Evolutionary conservation across 2,888 invertebrate species (phyloP).

Genomic region (Tanytarsus gracilentus): DNA sequence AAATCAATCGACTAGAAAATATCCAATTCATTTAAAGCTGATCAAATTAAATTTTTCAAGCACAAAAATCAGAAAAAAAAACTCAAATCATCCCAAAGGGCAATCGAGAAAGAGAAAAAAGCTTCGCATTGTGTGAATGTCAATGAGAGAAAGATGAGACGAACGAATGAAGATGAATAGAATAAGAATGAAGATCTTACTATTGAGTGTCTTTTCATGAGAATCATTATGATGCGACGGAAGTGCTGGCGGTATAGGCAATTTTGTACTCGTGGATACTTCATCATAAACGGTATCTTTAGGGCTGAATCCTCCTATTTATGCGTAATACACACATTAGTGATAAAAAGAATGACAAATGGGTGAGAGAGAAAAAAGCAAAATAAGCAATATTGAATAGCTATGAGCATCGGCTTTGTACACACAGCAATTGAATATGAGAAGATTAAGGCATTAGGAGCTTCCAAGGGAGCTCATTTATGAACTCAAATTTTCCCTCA

Average conservation of each 20-base stretch:
- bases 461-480: too few species aligned
- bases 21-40: too few species aligned
- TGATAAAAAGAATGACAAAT: neutral
- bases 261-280: constrained; percentile 17
- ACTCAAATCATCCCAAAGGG: too few species aligned
- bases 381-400: neutral
- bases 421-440: neutral
- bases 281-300: constrained; percentile 25
- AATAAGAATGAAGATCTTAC: constrained; percentile 13
- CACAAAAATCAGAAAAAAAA: too few species aligned
- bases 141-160: neutral
- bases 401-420: neutral
- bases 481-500: too few species aligned
- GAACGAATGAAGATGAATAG: neutral
- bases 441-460: too few species aligned
- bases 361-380: neutral
- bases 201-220: constrained; percentile 1
- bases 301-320: constrained; percentile 17
- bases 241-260: too few species aligned
- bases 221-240: constrained; percentile 8
- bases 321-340: neutral
- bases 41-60: too few species aligned
- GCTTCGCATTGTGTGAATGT: neutral
- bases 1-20: too few species aligned
- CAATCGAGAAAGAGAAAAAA: neutral